Conservation (phyloP, 1,140 invertebrate species). For the Drosophila pruinosa region DNA sequence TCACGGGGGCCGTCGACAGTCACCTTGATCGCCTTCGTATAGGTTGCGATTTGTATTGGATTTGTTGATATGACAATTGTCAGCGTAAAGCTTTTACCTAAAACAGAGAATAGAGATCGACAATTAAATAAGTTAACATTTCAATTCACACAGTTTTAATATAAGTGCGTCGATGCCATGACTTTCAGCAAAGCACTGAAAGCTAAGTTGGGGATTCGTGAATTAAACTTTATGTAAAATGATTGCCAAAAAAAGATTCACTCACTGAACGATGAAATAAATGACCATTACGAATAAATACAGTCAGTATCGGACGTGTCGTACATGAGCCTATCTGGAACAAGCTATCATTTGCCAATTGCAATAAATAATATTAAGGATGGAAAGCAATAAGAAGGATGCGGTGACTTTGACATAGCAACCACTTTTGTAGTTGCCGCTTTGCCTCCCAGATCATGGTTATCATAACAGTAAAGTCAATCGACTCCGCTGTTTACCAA, state of each 20-base stretch:
- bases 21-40: constrained; percentile 98
- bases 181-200: background rate
- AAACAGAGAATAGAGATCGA: constrained; percentile 9
- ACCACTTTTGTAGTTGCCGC: background rate
- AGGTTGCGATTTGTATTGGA: constrained; percentile 96
- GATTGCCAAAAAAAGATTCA: too few relatives aligned
- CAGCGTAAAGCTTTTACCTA: constrained; percentile 98
- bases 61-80: constrained; percentile 96
- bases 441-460: background rate
- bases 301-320: background rate
- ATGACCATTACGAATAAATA: background rate
- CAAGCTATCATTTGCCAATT: background rate
- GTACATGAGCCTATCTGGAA: background rate
- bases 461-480: constrained; percentile 33
- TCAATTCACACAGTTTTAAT: background rate
- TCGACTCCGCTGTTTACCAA: constrained; percentile 21
- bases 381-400: constrained; percentile 7
- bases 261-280: background rate
- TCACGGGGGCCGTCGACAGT: constrained; percentile 99
- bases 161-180: background rate
- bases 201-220: background rate
- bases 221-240: background rate
- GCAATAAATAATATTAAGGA: background rate
- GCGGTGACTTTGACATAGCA: constrained; percentile 31
- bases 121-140: constrained; percentile 2